Base-by-base conservation (phyloP, 2,888 invertebrate species). In the Dyspetes luteomarginatus region DNA sequence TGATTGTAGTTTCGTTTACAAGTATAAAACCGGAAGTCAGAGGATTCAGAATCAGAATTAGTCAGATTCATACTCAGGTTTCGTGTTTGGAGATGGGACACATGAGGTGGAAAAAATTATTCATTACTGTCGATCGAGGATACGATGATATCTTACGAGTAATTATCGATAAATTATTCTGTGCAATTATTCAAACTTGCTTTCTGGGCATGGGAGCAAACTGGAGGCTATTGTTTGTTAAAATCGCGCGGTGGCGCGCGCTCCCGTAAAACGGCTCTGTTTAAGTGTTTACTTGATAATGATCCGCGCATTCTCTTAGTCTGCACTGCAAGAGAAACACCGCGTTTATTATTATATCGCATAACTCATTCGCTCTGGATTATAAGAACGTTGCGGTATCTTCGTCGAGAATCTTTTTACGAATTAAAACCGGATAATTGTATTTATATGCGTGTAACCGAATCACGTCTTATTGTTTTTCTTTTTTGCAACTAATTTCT, bases 91-190 rank as follows among this genome's bases (percentile, higher is more conserved):
- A 62, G 69, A 64, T 41, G 4, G 41, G 22, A 71, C 17, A 50
- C n/a, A 43, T 4, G 30, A 41, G 52, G 41, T 48, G 52, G 17
- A 62, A 41, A 26, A 41, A 62, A 48, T 56, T 36, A 67, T 50
- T 36, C 48, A 19, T 28, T 22, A 56, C 4, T 9, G 68, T 26
- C 43, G 69, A 69, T 69, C 28, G 28, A 67, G 65, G 48, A 19
- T 67, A 45, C 60, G 68, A 76, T 76, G 68, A 79, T 69, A 24
- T 62, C 52, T 26, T 68, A 52, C 55, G 68, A 73, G 73, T 74
- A 79, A 79, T 79, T 79, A 74, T 69, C 68, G 74, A 79, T 79
- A 73, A 79, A 69, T 79, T 74, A 79, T 79, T 79, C 78, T 48
- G 41, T 24, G 72, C 78, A 64, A 73, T 78, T 73, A 78, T 74